A percentile compares a stretch with the other conserved stretches of the same genome.
These are phyloP conservation scores for Halictus quadricinctus DNA, from an alignment of 2,888 invertebrate species.

Conservation along the genomic window DNA sequence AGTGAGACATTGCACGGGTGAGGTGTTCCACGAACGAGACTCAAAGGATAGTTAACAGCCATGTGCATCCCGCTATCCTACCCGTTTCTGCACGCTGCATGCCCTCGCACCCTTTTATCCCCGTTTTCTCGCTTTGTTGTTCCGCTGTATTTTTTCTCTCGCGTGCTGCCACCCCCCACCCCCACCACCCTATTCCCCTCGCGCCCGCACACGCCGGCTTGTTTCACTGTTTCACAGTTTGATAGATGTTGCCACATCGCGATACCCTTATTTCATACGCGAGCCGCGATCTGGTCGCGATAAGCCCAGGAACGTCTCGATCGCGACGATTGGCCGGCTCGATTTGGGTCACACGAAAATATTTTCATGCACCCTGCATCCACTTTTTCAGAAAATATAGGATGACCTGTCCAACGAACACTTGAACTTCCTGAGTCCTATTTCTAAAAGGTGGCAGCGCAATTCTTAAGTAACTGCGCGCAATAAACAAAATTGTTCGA, in stretches of 20 bases:
- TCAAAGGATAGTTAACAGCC: slow-evolving; percentile 77
- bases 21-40: slow-evolving; percentile 74
- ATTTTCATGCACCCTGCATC: not conserved
- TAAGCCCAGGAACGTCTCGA: not conserved
- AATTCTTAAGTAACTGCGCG: too few species aligned
- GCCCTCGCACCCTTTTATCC: slow-evolving; percentile 32
- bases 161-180: not conserved
- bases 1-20: slow-evolving; percentile 77
- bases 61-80: slow-evolving; percentile 57
- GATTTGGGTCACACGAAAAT: not conserved
- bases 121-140: slow-evolving; percentile 32
- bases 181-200: not conserved
- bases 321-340: not conserved
- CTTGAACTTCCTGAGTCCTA: too few species aligned
- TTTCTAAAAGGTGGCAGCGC: too few species aligned
- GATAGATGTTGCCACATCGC: not conserved
- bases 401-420: too few species aligned
- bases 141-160: slow-evolving; percentile 7
- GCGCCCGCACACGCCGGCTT: not conserved
- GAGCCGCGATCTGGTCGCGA: not conserved
- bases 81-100: slow-evolving; percentile 22
- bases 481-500: too few species aligned
- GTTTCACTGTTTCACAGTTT: not conserved
- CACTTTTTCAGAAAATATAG: too few species aligned
- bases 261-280: slow-evolving; percentile 3